phyloP scores from a whole-genome alignment of 2,797 vertebrate species.

The Channa striata region DNA sequence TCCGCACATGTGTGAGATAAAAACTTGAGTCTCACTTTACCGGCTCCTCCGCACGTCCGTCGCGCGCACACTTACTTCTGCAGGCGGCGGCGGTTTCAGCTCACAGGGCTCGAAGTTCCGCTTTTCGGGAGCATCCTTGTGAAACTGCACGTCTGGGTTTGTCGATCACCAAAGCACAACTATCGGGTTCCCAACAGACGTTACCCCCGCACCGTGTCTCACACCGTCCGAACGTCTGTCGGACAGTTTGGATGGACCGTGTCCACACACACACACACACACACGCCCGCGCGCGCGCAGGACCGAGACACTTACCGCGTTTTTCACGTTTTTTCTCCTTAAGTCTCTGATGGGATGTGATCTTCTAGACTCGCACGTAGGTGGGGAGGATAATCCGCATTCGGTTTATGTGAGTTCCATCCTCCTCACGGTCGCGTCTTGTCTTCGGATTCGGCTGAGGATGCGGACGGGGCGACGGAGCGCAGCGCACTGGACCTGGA shows the following conservation, averaged over 20 bases:
- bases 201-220: not conserved
- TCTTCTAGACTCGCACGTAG: not conserved
- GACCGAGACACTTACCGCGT: conserved; percentile 48
- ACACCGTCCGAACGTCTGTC: not conserved
- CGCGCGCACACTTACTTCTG: not conserved
- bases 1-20: too few species aligned
- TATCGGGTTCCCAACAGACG: not conserved
- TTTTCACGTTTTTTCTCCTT: not conserved
- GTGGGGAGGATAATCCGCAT: conserved; percentile 48
- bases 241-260: not conserved
- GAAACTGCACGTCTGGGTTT: not conserved
- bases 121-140: conserved; percentile 40
- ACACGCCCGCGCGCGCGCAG: too few species aligned
- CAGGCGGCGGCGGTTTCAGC: conserved; percentile 4
- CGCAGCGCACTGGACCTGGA: conserved; percentile 35
- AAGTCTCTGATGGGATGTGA: not conserved
- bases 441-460: not conserved
- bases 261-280: not conserved
- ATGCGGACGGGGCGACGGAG: conserved; percentile 20
- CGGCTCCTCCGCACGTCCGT: not conserved
- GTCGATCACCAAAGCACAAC: not conserved
- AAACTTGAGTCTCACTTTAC: not conserved
- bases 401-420: conserved; percentile 47
- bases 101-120: conserved; percentile 41
- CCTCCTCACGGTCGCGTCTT: not conserved